Evolutionary conservation across 1,140 invertebrate genomes (phyloP).

Genomic region (Chionoecetes opilio): DNA sequence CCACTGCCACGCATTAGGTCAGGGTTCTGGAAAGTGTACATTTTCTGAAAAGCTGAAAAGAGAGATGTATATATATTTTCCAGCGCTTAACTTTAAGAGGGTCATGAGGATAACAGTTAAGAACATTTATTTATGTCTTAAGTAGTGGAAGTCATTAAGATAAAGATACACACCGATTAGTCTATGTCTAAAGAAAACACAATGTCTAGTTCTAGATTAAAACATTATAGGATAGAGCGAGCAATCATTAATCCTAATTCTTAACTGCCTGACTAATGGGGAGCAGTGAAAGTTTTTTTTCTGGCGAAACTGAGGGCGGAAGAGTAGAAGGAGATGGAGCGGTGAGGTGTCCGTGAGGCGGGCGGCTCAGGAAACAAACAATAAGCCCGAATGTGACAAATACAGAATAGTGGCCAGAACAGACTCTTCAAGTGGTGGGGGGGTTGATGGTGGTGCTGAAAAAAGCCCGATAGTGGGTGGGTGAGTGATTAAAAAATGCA

Average conservation of each 20-base stretch:
- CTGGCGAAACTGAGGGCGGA: constrained; percentile 45
- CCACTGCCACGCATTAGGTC: neutral
- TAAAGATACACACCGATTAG: neutral
- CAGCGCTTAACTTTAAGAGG: neutral
- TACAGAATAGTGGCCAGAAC: neutral
- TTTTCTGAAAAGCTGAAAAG: constrained; percentile 30
- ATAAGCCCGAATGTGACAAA: neutral
- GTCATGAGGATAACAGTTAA: neutral
- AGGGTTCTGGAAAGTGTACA: constrained; percentile 28
- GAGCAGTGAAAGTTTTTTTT: constrained; percentile 20
- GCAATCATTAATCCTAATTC: neutral
- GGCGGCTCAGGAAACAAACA: neutral
- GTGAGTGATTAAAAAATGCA: neutral
- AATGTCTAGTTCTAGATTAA: neutral
- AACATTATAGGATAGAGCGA: neutral
- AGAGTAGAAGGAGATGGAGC: constrained; percentile 67
- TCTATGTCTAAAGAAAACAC: neutral
- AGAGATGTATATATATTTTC: constrained; percentile 13
- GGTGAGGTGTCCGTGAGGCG: constrained; percentile 27
- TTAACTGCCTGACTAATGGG: neutral
- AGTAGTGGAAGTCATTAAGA: neutral
- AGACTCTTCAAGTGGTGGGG: constrained; percentile 38
- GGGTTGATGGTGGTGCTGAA: neutral
- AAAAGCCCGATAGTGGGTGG: constrained; percentile 53
- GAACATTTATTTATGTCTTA: neutral